These are phyloP conservation scores for Tachystola acroxantha DNA, from an alignment of 2,888 invertebrate species.

Conservation along the genomic window DNA sequence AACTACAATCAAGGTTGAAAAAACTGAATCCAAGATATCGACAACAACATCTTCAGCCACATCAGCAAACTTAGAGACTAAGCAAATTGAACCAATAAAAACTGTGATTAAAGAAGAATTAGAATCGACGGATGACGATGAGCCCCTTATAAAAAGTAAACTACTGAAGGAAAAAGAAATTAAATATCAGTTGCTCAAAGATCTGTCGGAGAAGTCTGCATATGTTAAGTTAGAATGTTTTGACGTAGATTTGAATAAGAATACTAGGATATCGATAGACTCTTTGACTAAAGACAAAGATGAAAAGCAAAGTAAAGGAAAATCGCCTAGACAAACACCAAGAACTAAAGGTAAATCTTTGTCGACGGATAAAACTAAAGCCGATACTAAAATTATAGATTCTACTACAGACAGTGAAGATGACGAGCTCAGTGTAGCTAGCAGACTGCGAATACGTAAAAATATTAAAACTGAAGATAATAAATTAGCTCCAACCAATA, in stretches of 20 bases:
- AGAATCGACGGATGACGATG: conserved; percentile 66
- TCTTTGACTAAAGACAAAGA: conserved; percentile 46
- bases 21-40: conserved; percentile 21
- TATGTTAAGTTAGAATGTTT: conserved; percentile 71
- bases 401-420: conserved; percentile 64
- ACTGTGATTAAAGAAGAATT: conserved; percentile 51
- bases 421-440: conserved; percentile 55
- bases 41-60: conserved; percentile 12
- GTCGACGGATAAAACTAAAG: conserved; percentile 50
- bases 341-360: conserved; percentile 48
- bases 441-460: conserved; percentile 66
- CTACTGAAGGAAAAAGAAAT: conserved; percentile 60
- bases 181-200: conserved; percentile 61
- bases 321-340: conserved; percentile 38
- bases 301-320: conserved; percentile 46
- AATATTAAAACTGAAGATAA: conserved; percentile 66
- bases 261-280: conserved; percentile 55
- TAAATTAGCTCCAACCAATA: conserved; percentile 26
- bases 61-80: conserved; percentile 34
- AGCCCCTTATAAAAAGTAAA: conserved; percentile 64
- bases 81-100: conserved; percentile 33
- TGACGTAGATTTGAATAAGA: conserved; percentile 63
- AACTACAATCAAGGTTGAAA: conserved; percentile 36
- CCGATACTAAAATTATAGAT: conserved; percentile 43
- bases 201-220: conserved; percentile 67